Evolutionary conservation across 2,113 vertebrate species (phyloP).

Genomic region (Hassar affinis): DNA sequence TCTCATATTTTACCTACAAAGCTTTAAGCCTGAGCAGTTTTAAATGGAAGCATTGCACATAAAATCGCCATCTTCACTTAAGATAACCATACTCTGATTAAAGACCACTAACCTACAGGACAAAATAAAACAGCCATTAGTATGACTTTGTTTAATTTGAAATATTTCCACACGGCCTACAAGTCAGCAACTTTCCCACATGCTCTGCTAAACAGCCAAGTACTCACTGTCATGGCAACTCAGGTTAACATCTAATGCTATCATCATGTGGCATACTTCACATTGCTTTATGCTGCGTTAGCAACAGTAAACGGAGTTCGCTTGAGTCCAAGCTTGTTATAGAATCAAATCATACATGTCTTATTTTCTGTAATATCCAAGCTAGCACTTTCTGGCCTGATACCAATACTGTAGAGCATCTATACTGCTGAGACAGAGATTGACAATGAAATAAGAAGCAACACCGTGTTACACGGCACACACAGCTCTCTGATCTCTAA

Average conservation of each 20-base stretch:
- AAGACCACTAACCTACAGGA: background rate
- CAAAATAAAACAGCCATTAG: background rate
- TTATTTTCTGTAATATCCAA: background rate
- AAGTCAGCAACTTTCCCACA: background rate
- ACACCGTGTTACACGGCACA: background rate
- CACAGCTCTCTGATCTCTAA: background rate
- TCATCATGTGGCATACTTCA: background rate
- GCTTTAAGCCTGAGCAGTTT: background rate
- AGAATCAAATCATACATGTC: background rate
- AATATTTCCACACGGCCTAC: background rate
- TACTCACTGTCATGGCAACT: background rate
- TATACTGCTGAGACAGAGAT: background rate
- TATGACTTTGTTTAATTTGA: background rate
- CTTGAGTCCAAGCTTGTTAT: background rate
- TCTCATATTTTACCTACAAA: background rate
- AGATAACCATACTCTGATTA: background rate
- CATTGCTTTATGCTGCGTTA: background rate
- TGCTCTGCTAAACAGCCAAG: background rate
- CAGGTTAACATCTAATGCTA: background rate
- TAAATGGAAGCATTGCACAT: background rate
- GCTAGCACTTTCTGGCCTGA: background rate
- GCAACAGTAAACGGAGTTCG: background rate
- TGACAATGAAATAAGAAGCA: background rate
- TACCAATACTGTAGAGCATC: background rate
- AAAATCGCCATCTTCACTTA: background rate